Conservation (phyloP, 2,797 vertebrate species). For the Eleutherodactylus coqui region DNA sequence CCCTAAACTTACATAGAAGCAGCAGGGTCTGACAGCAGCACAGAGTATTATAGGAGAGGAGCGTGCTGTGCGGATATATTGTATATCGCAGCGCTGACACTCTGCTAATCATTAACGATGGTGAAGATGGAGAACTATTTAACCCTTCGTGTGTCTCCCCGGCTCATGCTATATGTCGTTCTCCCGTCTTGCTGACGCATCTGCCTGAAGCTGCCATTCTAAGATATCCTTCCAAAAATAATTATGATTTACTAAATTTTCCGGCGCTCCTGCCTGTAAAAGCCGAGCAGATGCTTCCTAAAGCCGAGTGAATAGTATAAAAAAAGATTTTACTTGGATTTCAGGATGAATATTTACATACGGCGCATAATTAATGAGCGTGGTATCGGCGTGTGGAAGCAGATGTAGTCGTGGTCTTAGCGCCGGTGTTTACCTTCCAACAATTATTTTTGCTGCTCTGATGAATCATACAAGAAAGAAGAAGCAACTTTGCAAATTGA, state of each 20-base stretch:
- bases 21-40: no score
- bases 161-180: neutral
- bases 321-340: slow-evolving; percentile 9
- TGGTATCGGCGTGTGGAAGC: neutral
- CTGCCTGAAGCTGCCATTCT: slow-evolving; percentile 9
- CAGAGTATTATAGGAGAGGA: neutral
- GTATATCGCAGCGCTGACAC: neutral
- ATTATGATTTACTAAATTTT: slow-evolving; percentile 13
- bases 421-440: neutral
- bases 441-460: no score
- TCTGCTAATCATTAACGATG: neutral
- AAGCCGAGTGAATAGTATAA: neutral
- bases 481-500: no score
- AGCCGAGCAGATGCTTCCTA: slow-evolving; percentile 35
- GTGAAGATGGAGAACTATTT: neutral
- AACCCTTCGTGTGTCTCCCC: neutral
- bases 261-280: neutral
- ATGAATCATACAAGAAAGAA: no score
- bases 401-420: neutral
- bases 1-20: no score
- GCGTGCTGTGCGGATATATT: neutral
- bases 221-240: slow-evolving; percentile 39
- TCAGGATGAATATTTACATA: slow-evolving; percentile 5
- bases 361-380: neutral
- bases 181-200: neutral